Conservation (phyloP, 2,888 invertebrate species). For the Calameuta idolon region DNA sequence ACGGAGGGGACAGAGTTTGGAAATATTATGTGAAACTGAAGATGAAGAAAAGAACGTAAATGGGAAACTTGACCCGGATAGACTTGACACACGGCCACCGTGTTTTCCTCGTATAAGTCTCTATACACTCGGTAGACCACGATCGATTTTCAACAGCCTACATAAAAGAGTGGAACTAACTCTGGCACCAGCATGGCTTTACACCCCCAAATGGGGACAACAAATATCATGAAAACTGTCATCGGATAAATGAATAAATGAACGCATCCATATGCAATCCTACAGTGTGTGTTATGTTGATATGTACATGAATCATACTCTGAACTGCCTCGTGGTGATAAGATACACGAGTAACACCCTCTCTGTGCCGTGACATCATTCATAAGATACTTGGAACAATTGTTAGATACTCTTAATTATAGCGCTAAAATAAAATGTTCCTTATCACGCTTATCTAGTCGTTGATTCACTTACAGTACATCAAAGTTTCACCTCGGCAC, state of each 20-base stretch:
- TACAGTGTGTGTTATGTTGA: neutral
- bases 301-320: neutral
- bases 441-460: neutral
- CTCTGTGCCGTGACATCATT: neutral
- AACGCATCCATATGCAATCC: neutral
- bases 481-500: neutral
- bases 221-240: neutral
- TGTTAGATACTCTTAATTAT: neutral
- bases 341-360: neutral
- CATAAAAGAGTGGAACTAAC: neutral
- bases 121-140: neutral
- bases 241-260: neutral
- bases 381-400: neutral
- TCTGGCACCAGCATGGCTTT: neutral
- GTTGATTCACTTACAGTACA: neutral
- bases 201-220: neutral
- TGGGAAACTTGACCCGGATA: conserved; percentile 49
- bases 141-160: neutral
- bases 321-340: neutral
- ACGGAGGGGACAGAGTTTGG: neutral
- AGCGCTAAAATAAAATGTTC: neutral
- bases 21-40: neutral
- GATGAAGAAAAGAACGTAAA: conserved; percentile 13
- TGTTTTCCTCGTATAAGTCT: neutral
- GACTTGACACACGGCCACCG: conserved; percentile 29